Evolutionary conservation across 2,888 invertebrate genomes (phyloP).

Genomic region (Stenodema calcarata): DNA sequence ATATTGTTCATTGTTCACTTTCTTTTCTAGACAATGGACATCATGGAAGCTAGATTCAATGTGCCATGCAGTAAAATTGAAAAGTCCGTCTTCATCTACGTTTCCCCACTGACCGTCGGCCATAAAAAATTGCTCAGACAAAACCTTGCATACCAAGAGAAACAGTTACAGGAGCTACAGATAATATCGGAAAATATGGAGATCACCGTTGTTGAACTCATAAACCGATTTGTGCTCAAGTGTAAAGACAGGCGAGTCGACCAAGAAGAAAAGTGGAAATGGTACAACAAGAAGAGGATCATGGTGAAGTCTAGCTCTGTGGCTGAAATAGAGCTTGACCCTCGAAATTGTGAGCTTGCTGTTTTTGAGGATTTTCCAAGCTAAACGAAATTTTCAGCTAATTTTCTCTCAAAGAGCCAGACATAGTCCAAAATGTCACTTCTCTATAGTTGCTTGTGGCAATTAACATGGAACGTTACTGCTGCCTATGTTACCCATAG

Average conservation of each 20-base stretch:
- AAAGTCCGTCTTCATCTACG: slow-evolving; percentile 68
- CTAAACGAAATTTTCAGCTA: too few relatives aligned
- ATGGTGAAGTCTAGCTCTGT: slow-evolving; percentile 46
- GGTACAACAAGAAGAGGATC: slow-evolving; percentile 46
- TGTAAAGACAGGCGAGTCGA: slow-evolving; percentile 65
- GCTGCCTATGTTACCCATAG: too few relatives aligned
- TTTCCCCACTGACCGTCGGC: slow-evolving; percentile 70
- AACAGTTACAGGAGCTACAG: slow-evolving; percentile 65
- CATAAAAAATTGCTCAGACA: slow-evolving; percentile 70
- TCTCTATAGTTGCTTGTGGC: too few relatives aligned
- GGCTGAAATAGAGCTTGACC: slow-evolving; percentile 39
- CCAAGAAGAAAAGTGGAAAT: slow-evolving; percentile 61
- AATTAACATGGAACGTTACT: too few relatives aligned
- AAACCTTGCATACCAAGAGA: slow-evolving; percentile 67
- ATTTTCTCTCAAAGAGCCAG: too few relatives aligned
- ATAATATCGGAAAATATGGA: slow-evolving; percentile 73
- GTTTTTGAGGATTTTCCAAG: background rate
- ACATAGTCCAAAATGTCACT: too few relatives aligned
- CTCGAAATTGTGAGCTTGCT: slow-evolving; percentile 29
- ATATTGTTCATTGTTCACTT: too few relatives aligned
- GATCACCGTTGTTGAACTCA: slow-evolving; percentile 77
- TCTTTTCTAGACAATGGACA: slow-evolving; percentile 68
- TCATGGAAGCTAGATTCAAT: slow-evolving; percentile 78
- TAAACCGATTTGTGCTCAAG: slow-evolving; percentile 75
- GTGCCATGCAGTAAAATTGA: slow-evolving; percentile 71